Conservation (phyloP, 35 echinoderm and acorn worm genomes). For the Apostichopus parvimensis region DNA sequence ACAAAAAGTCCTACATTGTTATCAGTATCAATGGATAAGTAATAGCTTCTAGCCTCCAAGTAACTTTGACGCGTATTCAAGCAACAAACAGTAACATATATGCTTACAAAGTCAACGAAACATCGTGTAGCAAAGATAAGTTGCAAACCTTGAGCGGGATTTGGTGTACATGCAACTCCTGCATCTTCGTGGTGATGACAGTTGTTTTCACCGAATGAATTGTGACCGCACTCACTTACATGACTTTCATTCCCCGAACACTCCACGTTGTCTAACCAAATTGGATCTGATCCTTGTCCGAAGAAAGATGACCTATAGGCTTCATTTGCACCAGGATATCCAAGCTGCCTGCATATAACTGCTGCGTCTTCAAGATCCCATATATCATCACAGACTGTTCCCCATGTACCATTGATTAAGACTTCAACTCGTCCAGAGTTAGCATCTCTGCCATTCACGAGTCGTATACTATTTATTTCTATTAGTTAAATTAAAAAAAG, state of each 20-base stretch:
- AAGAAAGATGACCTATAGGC: not conserved
- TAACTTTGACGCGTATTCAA: no score
- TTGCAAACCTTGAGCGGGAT: no score
- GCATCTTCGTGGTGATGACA: constrained; percentile 4
- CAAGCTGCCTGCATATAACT: constrained; percentile 39
- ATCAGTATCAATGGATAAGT: no score
- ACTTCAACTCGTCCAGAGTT: constrained; percentile 36
- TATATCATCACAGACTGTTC: constrained; percentile 42
- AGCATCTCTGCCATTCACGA: not conserved
- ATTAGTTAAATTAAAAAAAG: no score
- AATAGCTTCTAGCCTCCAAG: no score
- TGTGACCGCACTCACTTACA: not conserved
- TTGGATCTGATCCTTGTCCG: not conserved
- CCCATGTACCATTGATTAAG: constrained; percentile 15
- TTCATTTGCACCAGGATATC: not conserved
- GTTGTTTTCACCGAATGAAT: not conserved
- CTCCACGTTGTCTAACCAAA: constrained; percentile 19
- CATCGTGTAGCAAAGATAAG: no score
- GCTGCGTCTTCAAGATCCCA: constrained; percentile 2
- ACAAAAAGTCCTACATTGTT: no score
- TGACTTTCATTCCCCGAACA: not conserved
- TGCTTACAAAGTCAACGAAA: no score
- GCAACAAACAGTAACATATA: no score
- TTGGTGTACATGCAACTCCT: not conserved
- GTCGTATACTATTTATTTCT: not conserved